Base-by-base conservation (phyloP, 2,888 invertebrate species). In the Zygaena filipendulae region DNA sequence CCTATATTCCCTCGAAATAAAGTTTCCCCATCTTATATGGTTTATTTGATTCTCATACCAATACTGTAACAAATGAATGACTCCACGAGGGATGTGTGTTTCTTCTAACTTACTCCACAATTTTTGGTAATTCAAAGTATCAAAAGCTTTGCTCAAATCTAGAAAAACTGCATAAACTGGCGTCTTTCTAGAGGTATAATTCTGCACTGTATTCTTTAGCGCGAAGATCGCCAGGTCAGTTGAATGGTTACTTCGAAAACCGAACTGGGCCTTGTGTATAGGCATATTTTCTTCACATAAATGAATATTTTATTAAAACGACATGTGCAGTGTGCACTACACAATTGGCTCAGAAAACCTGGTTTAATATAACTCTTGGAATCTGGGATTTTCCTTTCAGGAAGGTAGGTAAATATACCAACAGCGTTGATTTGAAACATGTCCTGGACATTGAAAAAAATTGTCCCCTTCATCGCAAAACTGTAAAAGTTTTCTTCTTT, bases 1-100 rank as follows among this genome's bases (percentile, higher is more conserved):
- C 14, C 6, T 23, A 20, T 20, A 24, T 7, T 13, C 12, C 8
- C 16, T 16, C 12, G 29, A 29, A 4, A 11, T 20, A 11, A 13
- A 10, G 12, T 29, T 14, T 4, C 29, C 20, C 24, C 13, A 24
- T 13, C 24, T 13, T 13, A 29, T 24, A 4, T 14, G 11, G 18
- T 22, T 29, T 6, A 24, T n/a, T 24, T 24, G 29, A 11, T 29
- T 29, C 12, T 19, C 19, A 13, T 13, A 29, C 19, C 29, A 29
- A 11, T 29, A 24, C 7, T 16, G 23, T 13, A 29, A 13, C 19
- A 29, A 11, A 6, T n/a, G 8, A 7, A 11, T 29, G 6, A 20
- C 20, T 4, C 8, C 3, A 5, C 20, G 18, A 7, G 24, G 23
- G 6, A 24, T 20, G n/a, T 21, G 18, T 13, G 23, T 13, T 4